Base-by-base conservation (phyloP, 2,113 vertebrate genomes). In the Neoarius graeffei region DNA sequence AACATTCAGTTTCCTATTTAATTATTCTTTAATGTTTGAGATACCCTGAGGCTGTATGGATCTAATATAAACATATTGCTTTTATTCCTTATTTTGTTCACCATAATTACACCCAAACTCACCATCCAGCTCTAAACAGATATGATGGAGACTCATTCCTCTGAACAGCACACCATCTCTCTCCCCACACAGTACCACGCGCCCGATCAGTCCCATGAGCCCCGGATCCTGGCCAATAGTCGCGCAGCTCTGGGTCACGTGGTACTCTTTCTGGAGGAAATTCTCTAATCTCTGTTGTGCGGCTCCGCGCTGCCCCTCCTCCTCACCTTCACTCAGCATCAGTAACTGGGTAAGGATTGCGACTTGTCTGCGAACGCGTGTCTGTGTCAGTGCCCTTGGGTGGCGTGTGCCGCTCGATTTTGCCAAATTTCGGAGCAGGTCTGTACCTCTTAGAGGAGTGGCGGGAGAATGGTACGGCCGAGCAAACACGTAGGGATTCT, bases 51-150 rank as follows among this genome's bases (percentile, higher is more conserved):
- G 15, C 11, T 52, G 10, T 54, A 14, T n/a, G 6, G 8, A 27
- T 56, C 10, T 54, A n/a, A 79, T 79, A 56, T 56, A 79, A 27
- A 79, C 74, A 79, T n/a, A n/a, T n/a, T 23, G 48, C 5, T 48
- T 11, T 50, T 76, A 20, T 48, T 17, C 20, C 9, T 50, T 25
- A 25, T 27, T 76, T 48, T 76, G 42, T 52, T 52, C 73, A 79
- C 4, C 19, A 80, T 80, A 10, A 60, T 60, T 81, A 60, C 67
- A 89, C 56, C 17, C n/a, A 54, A 10, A 86, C 94, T 91, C 90
- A 96, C 95, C 95, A 19, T 96, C 95, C 88, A 96, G 86, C 91
- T 96, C 95, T 0, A 96, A 91, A 79, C 95, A 96, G 91, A 96
- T 96, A 89, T 96, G 94, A 91, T 96, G 95, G 83, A 96, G 89